phyloP scores from a whole-genome alignment of 1,140 invertebrate genomes.

The Caenorhabditis latens region DNA sequence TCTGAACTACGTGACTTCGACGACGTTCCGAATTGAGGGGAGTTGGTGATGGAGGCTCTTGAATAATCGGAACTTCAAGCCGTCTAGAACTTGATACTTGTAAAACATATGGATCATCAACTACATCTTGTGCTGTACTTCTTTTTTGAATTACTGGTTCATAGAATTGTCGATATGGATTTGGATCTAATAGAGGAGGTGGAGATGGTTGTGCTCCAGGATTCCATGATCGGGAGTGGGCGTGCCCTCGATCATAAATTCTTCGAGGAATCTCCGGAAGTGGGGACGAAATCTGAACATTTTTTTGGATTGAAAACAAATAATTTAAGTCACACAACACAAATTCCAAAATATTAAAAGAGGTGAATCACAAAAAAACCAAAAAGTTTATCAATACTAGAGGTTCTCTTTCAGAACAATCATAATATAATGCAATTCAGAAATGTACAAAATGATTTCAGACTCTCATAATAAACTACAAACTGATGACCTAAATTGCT shows the following conservation, averaged over 20 bases:
- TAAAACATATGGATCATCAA: slow-evolving; percentile 28
- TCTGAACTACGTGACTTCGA: slow-evolving; percentile 5
- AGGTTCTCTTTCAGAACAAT: too few relatives aligned
- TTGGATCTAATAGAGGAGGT: slow-evolving; percentile 12
- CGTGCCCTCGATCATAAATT: slow-evolving; percentile 66
- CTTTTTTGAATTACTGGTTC: slow-evolving; percentile 9
- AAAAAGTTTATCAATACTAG: too few relatives aligned
- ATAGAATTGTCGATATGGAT: slow-evolving; percentile 41
- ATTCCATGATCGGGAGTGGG: slow-evolving; percentile 65
- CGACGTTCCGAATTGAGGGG: neutral
- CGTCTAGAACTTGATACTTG: slow-evolving; percentile 25
- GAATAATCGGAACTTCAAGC: slow-evolving; percentile 15
- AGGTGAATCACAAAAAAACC: too few relatives aligned
- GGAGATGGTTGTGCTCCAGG: slow-evolving; percentile 57
- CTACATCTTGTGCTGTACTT: neutral
- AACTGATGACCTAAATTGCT: neutral
- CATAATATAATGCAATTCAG: too few relatives aligned
- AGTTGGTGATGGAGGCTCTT: neutral
- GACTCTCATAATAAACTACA: neutral
- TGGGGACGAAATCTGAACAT: slow-evolving; percentile 63
- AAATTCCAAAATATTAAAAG: too few relatives aligned
- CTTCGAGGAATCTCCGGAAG: slow-evolving; percentile 57
- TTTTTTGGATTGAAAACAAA: neutral
- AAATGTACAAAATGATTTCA: too few relatives aligned
- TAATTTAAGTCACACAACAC: neutral